Conservation (phyloP, 2,797 vertebrate genomes). For the Ara ararauna region DNA sequence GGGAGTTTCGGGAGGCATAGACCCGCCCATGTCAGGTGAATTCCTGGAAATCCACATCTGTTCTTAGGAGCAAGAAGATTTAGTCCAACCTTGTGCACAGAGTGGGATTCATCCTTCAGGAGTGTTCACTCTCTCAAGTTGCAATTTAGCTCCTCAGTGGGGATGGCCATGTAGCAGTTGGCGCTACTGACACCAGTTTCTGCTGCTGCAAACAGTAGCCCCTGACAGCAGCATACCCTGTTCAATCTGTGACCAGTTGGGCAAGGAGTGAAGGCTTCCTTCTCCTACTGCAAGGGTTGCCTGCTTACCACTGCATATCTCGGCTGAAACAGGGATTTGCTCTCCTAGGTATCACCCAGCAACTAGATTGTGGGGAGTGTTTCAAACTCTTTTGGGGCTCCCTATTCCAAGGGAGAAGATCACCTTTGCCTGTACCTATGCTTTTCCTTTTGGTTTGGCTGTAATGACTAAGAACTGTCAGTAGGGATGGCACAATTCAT, state of each 20-base stretch:
- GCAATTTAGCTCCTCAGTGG: neutral
- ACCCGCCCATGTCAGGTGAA: accelerated
- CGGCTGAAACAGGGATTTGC: neutral
- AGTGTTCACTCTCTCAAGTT: accelerated
- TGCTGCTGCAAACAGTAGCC: neutral
- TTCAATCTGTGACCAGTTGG: neutral
- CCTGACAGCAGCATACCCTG: neutral
- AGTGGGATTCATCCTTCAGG: neutral
- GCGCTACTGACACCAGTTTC: neutral
- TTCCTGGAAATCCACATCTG: neutral
- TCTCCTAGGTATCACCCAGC: neutral
- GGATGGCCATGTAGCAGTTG: accelerated
- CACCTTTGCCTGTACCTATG: neutral
- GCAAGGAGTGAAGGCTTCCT: neutral
- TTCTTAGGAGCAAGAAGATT: neutral
- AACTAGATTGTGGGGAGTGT: neutral
- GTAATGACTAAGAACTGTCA: neutral
- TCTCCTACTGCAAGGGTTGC: neutral
- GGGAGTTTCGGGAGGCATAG: neutral
- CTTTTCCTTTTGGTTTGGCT: neutral
- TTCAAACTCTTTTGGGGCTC: neutral
- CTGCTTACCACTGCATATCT: neutral
- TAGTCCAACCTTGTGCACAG: neutral
- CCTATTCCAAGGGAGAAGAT: neutral
- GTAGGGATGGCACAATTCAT: neutral